phyloP scores from a whole-genome alignment of 2,797 vertebrate species.

The Steatocranus sp. region DNA sequence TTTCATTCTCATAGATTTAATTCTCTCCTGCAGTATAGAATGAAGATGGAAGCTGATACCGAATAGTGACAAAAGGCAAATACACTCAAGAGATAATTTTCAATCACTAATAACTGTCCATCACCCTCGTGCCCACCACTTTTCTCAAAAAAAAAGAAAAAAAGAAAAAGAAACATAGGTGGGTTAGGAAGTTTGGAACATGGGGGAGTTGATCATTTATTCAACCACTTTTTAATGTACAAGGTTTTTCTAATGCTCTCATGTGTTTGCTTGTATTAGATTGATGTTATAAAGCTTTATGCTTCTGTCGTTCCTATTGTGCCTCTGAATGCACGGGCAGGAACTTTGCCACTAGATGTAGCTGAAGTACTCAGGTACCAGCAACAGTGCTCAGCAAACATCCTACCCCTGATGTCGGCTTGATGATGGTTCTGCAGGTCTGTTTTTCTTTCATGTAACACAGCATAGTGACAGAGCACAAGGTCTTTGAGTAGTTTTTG shows the following conservation, averaged over 20 bases:
- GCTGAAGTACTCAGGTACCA: constrained; percentile 73
- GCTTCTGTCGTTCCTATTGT: neutral
- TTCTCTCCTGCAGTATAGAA: neutral
- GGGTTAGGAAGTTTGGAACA: neutral
- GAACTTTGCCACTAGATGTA: constrained; percentile 76
- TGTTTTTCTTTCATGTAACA: neutral
- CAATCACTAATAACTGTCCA: neutral
- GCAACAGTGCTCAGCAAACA: neutral
- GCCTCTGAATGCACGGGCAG: constrained; percentile 15
- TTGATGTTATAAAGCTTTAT: neutral
- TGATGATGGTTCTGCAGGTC: constrained; percentile 20
- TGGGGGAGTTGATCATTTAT: neutral
- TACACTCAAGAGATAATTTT: neutral
- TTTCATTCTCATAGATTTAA: neutral
- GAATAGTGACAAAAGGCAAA: neutral
- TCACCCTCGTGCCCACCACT: neutral
- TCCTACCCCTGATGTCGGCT: constrained; percentile 8
- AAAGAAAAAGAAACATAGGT: neutral
- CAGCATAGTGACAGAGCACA: neutral
- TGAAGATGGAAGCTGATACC: neutral
- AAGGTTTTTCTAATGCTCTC: neutral
- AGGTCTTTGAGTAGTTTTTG: neutral
- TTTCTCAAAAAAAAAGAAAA: neutral
- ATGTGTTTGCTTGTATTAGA: neutral
- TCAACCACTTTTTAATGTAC: neutral